Evolutionary conservation across 2,797 vertebrate genomes (phyloP).

Genomic region (Leucoraja ocellata): DNA sequence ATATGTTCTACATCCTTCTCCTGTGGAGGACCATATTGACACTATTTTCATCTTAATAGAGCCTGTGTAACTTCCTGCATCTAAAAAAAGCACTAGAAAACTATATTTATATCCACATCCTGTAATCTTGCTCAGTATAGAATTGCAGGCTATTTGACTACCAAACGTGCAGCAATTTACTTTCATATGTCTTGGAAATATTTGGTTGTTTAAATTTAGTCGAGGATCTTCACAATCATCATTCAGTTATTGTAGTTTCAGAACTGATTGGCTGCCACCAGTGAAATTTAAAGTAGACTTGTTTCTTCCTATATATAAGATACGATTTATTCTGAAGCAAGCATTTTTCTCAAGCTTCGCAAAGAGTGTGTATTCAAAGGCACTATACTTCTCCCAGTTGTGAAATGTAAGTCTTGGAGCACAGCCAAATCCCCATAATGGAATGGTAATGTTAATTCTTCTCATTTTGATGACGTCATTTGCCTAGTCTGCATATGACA

Average conservation of each 20-base stretch:
- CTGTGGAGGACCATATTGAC: background rate
- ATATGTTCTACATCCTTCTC: background rate
- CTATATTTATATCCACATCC: background rate
- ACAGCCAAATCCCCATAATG: background rate
- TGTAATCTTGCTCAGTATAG: background rate
- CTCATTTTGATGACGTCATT: background rate
- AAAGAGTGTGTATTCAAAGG: background rate
- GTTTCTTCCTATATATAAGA: too few relatives aligned
- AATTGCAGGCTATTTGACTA: background rate
- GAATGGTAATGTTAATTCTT: background rate
- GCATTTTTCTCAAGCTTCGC: background rate
- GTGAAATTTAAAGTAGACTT: background rate
- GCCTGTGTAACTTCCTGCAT: background rate
- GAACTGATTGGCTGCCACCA: background rate
- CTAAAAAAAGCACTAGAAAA: background rate
- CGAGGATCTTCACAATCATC: background rate
- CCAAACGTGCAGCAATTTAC: background rate
- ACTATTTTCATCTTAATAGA: background rate
- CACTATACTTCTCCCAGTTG: background rate
- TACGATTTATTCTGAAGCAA: background rate
- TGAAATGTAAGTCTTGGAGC: background rate
- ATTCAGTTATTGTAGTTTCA: background rate
- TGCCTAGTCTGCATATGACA: background rate
- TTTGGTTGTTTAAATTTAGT: background rate
- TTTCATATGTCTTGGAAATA: background rate